Base-by-base conservation (phyloP, 2,113 vertebrate species). In the Periophthalmodon schlosseri region DNA sequence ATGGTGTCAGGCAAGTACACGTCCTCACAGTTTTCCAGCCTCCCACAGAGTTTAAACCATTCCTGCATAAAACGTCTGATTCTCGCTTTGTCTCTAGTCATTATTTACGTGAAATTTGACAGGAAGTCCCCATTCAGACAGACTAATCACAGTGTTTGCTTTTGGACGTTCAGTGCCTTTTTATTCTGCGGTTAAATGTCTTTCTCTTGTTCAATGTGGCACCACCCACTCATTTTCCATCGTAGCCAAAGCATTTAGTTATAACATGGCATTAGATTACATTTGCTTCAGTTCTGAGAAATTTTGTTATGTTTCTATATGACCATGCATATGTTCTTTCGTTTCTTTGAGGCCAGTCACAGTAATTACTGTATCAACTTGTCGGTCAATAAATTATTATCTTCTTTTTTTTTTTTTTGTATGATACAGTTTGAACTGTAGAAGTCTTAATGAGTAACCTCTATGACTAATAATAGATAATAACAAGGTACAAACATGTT, bases 1-100 rank as follows among this genome's bases (percentile, higher is more conserved):
- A 99, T 0, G 97, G 97, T 46, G 96, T 99, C 88, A 99, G 97
- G 97, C 96, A 95, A 95, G 97, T 96, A 44, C 44, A 68, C 64
- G 64, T 44, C 15, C 1, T 46, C 52, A 54, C n/a, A 44, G 7
- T 20, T 11, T 52, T 8, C 58, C 0, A 73, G 64, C 56, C 15
- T 13, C 49, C 12, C 24, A 24, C 54, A 65, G 57, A 61, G 18
- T 58, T 71, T 12, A 57, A 4, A 34, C 44, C 3, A 70, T 2
- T 50, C 8, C 15, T 70, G 6, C 61, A 4, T 36, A 14, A 56
- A 56, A 66, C 63, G 63, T 3, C 69, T 3, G 20, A 75, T 63
- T 18, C 20, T 54, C 24, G n/a, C 70, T 74, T 72, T 8, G 6
- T 36, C 44, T 72, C n/a, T 39, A 74, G 66, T 69, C 15, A 46